Conservation (phyloP, 2,888 invertebrate species). For the Lamellibrachia satsuma region DNA sequence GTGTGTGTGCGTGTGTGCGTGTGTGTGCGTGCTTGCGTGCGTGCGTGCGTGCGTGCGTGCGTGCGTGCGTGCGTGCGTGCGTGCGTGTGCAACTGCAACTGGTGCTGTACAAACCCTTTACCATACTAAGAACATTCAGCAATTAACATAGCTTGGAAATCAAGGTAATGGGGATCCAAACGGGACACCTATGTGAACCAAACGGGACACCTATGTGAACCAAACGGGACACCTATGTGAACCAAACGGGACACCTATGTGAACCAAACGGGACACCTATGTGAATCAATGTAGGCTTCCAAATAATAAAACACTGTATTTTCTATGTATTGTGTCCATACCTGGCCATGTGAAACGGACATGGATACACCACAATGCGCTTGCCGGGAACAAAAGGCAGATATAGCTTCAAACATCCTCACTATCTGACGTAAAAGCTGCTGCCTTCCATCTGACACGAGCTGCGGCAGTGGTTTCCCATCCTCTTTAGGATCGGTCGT, state of each 20-base stretch:
- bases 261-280: neutral
- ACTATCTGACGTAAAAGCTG: too few species aligned
- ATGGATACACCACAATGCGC: neutral
- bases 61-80: too few species aligned
- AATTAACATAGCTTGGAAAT: neutral
- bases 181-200: neutral
- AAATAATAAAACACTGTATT: slow-evolving; percentile 10
- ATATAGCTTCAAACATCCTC: too few species aligned
- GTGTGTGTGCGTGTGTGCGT: too few species aligned
- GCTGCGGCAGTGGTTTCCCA: too few species aligned
- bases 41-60: too few species aligned
- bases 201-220: neutral
- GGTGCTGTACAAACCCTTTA: neutral
- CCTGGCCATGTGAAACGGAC: neutral
- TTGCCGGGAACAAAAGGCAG: too few species aligned
- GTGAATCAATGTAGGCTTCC: neutral
- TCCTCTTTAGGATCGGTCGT: too few species aligned
- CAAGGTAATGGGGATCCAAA: neutral
- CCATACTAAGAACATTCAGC: neutral
- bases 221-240: neutral
- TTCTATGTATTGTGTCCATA: neutral
- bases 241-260: too few species aligned
- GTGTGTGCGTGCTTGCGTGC: too few species aligned
- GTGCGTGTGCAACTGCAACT: neutral
- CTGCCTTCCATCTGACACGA: too few species aligned